phyloP scores from a whole-genome alignment of 2,888 invertebrate genomes.

The Cryptocephalus moraei region DNA sequence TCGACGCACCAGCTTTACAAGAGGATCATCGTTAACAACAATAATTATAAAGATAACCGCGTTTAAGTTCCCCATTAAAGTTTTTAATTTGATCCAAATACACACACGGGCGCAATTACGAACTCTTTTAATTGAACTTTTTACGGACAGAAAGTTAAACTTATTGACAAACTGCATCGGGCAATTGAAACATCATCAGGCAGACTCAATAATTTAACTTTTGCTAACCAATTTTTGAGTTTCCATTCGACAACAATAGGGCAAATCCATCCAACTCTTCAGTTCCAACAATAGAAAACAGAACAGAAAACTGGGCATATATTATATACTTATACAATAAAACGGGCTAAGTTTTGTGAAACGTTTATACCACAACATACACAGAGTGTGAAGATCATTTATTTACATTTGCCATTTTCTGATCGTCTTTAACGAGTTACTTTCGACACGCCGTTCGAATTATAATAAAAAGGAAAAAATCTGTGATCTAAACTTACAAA shows the following conservation, averaged over 20 bases:
- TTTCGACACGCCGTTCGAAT: constrained; percentile 18
- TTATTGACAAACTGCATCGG: constrained; percentile 30
- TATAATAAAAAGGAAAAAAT: constrained; percentile 20
- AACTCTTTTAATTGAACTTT: constrained; percentile 9
- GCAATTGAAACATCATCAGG: constrained; percentile 27
- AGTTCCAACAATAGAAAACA: neutral
- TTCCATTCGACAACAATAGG: constrained; percentile 18
- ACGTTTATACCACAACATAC: constrained; percentile 16
- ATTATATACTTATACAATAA: constrained; percentile 9
- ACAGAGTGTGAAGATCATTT: constrained; percentile 16
- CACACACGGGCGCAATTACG: constrained; percentile 19
- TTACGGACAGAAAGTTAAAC: constrained; percentile 20
- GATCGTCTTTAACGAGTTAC: constrained; percentile 14
- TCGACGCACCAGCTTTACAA: constrained; percentile 23
- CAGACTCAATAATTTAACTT: constrained; percentile 29
- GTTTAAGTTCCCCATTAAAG: too few species aligned
- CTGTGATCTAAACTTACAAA: constrained; percentile 28
- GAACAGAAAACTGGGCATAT: constrained; percentile 21
- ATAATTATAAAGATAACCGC: neutral
- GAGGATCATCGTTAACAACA: constrained; percentile 20
- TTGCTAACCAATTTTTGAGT: constrained; percentile 2
- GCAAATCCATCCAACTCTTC: constrained; percentile 19
- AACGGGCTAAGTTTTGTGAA: constrained; percentile 27
- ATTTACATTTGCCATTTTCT: constrained; percentile 9
- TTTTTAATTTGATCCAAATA: neutral